Conservation (phyloP, 2,888 invertebrate genomes). For the Myathropa florea region DNA sequence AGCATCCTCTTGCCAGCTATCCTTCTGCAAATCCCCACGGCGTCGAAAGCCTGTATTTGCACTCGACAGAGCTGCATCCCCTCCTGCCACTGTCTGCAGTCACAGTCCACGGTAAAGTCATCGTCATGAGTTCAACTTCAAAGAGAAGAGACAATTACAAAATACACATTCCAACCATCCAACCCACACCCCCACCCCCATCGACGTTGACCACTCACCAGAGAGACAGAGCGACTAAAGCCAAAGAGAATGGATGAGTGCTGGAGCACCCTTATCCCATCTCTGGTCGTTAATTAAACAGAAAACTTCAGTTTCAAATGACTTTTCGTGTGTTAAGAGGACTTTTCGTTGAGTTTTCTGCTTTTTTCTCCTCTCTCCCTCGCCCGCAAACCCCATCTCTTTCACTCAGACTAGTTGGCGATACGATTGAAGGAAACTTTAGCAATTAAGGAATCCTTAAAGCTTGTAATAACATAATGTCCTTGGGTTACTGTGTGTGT, state of each 20-base stretch:
- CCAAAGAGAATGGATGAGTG: background rate
- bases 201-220: background rate
- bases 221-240: background rate
- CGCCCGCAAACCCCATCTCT: background rate
- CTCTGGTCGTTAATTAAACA: conserved; percentile 63
- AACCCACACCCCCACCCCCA: background rate
- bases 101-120: background rate
- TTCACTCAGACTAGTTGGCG: background rate
- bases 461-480: conserved; percentile 71
- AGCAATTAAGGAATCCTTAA: conserved; percentile 70
- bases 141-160: background rate
- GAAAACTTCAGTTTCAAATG: conserved; percentile 62
- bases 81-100: no score
- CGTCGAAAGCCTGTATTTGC: no score
- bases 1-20: no score
- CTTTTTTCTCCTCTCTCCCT: background rate
- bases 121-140: background rate
- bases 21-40: no score
- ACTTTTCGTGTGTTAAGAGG: conserved; percentile 40
- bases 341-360: conserved; percentile 23
- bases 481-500: conserved; percentile 61
- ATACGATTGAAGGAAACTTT: conserved; percentile 62
- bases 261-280: conserved; percentile 4
- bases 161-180: background rate
- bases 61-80: no score